A percentile compares a stretch with the other conserved stretches of the same genome.
phyloP scores from a whole-genome alignment of 2,113 vertebrate genomes.

The Prinia subflava region DNA sequence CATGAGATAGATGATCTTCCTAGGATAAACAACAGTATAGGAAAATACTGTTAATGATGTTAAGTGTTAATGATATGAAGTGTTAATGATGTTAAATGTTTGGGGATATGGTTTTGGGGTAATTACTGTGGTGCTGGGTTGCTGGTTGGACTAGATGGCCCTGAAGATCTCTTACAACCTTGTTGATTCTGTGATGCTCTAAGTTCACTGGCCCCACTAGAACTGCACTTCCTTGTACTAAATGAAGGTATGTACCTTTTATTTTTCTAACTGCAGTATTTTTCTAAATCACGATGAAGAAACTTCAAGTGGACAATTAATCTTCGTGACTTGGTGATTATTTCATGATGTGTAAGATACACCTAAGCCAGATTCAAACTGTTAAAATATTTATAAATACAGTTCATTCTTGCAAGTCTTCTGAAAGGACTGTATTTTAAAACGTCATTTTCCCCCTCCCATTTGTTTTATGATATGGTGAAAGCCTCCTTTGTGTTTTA shows the following conservation, averaged over 20 bases:
- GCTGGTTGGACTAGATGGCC: neutral
- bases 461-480: neutral
- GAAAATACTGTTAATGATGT: neutral
- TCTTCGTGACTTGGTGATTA: neutral
- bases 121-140: neutral
- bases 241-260: neutral
- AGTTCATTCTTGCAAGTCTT: neutral
- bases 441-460: accelerated
- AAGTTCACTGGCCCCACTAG: neutral
- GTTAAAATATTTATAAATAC: neutral
- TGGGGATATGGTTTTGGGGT: neutral
- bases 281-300: neutral
- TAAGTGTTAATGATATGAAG: neutral
- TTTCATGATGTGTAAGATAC: neutral
- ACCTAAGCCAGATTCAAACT: neutral
- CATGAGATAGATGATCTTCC: neutral
- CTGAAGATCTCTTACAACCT: neutral
- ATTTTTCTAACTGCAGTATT: neutral
- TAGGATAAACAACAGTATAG: neutral
- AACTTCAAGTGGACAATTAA: neutral
- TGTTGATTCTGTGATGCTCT: neutral
- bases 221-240: neutral
- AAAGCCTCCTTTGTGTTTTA: neutral
- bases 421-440: neutral
- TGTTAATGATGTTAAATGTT: neutral